These are phyloP conservation scores for Palloptera scutellata DNA, from an alignment of 2,888 invertebrate genomes.

Conservation along the genomic window DNA sequence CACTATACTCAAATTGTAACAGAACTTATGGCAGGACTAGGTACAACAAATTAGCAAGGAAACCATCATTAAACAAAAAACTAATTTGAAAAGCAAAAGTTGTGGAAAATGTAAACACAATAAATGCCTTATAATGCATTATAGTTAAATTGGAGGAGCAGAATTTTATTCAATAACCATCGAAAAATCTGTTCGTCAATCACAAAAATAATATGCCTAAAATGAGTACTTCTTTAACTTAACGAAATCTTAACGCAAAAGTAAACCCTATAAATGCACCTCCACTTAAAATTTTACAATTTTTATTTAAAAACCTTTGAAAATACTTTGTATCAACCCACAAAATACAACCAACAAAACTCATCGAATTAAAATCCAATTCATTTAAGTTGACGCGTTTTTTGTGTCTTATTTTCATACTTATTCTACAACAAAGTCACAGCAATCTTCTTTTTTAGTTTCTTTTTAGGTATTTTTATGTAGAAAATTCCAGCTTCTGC, in stretches of 20 bases:
- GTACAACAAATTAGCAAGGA: no score
- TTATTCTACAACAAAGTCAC: slow-evolving; percentile 19
- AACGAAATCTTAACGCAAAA: no score
- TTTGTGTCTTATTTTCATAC: slow-evolving; percentile 14
- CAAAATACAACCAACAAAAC: slow-evolving; percentile 29
- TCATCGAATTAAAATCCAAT: slow-evolving; percentile 62
- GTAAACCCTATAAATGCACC: not conserved
- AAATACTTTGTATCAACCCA: not conserved
- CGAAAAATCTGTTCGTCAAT: no score
- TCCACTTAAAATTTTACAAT: not conserved
- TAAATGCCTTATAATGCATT: no score
- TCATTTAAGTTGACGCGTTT: slow-evolving; percentile 46
- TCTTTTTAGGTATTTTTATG: slow-evolving; percentile 2
- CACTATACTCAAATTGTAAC: no score
- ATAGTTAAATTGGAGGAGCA: no score
- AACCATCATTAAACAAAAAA: not conserved
- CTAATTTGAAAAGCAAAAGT: not conserved
- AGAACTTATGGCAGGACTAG: no score
- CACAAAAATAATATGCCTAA: no score
- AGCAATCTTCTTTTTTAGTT: slow-evolving; percentile 9
- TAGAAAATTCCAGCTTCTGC: slow-evolving; percentile 33
- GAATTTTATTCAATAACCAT: no score
- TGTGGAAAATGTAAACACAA: no score
- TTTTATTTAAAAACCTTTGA: slow-evolving; percentile 3
- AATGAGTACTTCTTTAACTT: no score